These are phyloP conservation scores for Adelphocoris suturalis DNA, from an alignment of 2,888 invertebrate species.

Conservation along the genomic window DNA sequence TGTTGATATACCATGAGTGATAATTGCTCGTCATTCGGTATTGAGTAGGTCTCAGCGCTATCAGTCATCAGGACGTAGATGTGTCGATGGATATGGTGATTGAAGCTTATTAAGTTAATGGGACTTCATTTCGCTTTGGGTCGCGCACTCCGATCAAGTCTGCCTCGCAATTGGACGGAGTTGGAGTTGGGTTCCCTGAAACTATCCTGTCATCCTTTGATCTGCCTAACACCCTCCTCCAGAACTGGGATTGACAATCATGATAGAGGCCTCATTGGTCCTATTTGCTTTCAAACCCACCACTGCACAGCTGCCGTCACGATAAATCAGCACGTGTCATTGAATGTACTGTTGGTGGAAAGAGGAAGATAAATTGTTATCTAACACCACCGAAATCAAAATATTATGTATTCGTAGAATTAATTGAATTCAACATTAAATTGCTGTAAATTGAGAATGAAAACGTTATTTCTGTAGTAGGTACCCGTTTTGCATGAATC, in stretches of 20 bases:
- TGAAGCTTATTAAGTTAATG: not conserved
- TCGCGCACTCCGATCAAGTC: not conserved
- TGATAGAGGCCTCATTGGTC: constrained; percentile 18
- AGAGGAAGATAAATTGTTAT: too few relatives aligned
- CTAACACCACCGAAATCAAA: too few relatives aligned
- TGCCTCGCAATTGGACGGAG: not conserved
- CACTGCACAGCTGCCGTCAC: too few relatives aligned
- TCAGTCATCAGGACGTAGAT: not conserved
- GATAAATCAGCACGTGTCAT: too few relatives aligned
- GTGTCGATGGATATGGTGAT: not conserved
- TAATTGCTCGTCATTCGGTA: too few relatives aligned
- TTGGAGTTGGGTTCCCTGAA: not conserved
- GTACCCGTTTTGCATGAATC: too few relatives aligned
- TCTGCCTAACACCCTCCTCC: not conserved
- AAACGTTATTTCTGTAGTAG: too few relatives aligned
- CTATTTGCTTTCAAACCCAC: not conserved
- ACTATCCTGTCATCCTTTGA: constrained; percentile 19
- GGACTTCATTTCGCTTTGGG: not conserved
- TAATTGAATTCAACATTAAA: too few relatives aligned
- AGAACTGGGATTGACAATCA: constrained; percentile 15
- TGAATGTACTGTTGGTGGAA: too few relatives aligned
- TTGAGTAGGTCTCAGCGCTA: not conserved
- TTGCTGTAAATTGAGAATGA: too few relatives aligned
- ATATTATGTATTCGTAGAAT: too few relatives aligned
- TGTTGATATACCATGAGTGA: too few relatives aligned